A percentile compares a stretch with the other conserved stretches of the same genome.
Conservation (phyloP, 2,888 invertebrate genomes). For the Seira musarum region DNA sequence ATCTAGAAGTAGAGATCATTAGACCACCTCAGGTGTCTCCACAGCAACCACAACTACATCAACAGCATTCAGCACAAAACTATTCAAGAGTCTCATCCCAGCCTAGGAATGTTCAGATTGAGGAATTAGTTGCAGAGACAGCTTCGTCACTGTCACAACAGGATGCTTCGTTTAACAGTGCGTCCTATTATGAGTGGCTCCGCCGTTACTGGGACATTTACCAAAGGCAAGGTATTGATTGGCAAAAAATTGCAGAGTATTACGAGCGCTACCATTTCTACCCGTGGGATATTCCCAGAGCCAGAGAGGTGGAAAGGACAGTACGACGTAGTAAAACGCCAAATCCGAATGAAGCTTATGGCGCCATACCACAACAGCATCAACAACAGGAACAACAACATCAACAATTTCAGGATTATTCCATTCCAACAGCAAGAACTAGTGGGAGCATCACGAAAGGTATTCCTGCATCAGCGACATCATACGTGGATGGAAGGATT, state of each 20-base stretch:
- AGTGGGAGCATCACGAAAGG: background rate
- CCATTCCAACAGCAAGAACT: background rate
- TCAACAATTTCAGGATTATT: no score
- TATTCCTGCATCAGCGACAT: slow-evolving; percentile 9
- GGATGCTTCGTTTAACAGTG: slow-evolving; percentile 14
- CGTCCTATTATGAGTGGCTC: slow-evolving; percentile 31
- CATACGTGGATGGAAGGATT: slow-evolving; percentile 19
- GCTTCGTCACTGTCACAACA: no score
- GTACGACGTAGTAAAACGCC: slow-evolving; percentile 24
- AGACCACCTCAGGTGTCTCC: no score
- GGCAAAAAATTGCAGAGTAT: slow-evolving; percentile 32
- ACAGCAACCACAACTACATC: slow-evolving; percentile 12
- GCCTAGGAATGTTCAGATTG: no score
- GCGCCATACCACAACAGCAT: slow-evolving; percentile 16
- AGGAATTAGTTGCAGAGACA: no score
- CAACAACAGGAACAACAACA: slow-evolving; percentile 21
- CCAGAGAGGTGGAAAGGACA: slow-evolving; percentile 42
- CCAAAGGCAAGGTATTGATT: slow-evolving; percentile 34
- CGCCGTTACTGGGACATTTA: slow-evolving; percentile 41
- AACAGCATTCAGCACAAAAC: no score
- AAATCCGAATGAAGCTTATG: no score
- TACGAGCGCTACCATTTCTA: slow-evolving; percentile 42
- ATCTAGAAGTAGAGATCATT: no score
- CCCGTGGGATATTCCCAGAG: slow-evolving; percentile 41
- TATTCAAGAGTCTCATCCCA: no score